These are phyloP conservation scores for Auanema sp. DNA, from an alignment of 2,888 invertebrate genomes.

Conservation along the genomic window DNA sequence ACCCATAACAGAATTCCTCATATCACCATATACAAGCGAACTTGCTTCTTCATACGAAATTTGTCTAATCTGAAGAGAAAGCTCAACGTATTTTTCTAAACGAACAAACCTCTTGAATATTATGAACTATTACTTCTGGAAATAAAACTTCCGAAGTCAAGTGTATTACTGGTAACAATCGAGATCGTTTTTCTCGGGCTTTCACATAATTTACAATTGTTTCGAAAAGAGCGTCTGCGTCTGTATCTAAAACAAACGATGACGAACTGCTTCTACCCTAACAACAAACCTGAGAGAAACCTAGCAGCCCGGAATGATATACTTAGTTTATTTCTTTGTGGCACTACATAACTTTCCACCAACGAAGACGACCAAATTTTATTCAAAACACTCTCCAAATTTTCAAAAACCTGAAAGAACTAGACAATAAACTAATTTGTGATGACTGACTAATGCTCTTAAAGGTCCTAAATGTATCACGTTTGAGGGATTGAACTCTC, in stretches of 20 bases:
- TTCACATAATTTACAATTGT: conserved; percentile 15
- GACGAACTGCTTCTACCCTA: too few relatives aligned
- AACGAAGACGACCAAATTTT: too few relatives aligned
- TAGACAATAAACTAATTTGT: too few relatives aligned
- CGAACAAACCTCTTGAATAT: conserved; percentile 1
- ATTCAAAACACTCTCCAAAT: too few relatives aligned
- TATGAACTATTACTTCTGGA: conserved; percentile 30
- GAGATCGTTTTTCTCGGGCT: conserved; percentile 6
- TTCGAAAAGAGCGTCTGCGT: conserved; percentile 15
- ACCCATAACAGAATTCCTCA: too few relatives aligned
- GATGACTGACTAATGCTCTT: too few relatives aligned
- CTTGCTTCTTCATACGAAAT: conserved; percentile 5
- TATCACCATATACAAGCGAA: too few relatives aligned
- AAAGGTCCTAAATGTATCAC: too few relatives aligned
- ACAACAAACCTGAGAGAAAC: neutral
- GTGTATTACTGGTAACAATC: conserved; percentile 20
- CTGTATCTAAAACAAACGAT: neutral
- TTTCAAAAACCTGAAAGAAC: too few relatives aligned
- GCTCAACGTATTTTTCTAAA: too few relatives aligned
- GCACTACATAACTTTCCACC: neutral
- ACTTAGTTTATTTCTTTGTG: conserved; percentile 1
- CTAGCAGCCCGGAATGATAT: conserved; percentile 3
- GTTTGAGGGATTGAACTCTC: too few relatives aligned
- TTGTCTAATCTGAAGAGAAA: neutral
- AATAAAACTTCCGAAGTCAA: conserved; percentile 28